Evolutionary conservation across 2,113 vertebrate genomes (phyloP), one percentile per base, ranked within the genome.

Genomic region (Montifringilla adamsi): DNA sequence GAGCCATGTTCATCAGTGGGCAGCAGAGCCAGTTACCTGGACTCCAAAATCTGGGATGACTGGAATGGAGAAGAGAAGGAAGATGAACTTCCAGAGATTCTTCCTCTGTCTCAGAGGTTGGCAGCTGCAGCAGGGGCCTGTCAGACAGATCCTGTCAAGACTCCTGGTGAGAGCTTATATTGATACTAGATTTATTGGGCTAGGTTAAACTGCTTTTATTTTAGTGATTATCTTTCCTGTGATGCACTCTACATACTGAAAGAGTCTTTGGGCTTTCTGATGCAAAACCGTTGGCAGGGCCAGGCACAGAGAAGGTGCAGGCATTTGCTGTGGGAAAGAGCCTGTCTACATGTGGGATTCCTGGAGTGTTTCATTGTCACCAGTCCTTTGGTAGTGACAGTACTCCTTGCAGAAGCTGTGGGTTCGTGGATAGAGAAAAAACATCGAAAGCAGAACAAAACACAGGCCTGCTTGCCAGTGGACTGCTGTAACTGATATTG

Each of bases 21-120:
- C 73, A 75, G 79, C n/a, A 93, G 85, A 68, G 91, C 78, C 5
- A 98, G 98, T 90, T 97, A 98, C 44, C 95, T 98, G 91, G 98
- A 98, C 81, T 98, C 98, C 11, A 97, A 96, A 73, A 49, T 98
- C 50, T 99, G 99, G 99, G 98, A 98, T 22, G 97, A 98, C 41
- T 98, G 97, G 98, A 98, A 98, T 50, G 96, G 91, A 68, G 98
- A 98, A 37, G 89, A 94, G 41, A 64, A 92, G 66, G 98, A 98
- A 3, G 97, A 96, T 16, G 97, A 93, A 31, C 59, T 95, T 18
- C 91, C 96, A 33, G 97, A 95, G 76, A 12, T 79, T 10, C 97
- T 97, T 93, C 97, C 98, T 96, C 94, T 98, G 15, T 94, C 97
- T 63, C 97, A 98, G 95, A 97, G 97, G 63, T 6, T 98, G 73